Evolutionary conservation across 2,888 invertebrate species (phyloP), one percentile per base, ranked within the genome.

Genomic region (Drosophila mimica): DNA sequence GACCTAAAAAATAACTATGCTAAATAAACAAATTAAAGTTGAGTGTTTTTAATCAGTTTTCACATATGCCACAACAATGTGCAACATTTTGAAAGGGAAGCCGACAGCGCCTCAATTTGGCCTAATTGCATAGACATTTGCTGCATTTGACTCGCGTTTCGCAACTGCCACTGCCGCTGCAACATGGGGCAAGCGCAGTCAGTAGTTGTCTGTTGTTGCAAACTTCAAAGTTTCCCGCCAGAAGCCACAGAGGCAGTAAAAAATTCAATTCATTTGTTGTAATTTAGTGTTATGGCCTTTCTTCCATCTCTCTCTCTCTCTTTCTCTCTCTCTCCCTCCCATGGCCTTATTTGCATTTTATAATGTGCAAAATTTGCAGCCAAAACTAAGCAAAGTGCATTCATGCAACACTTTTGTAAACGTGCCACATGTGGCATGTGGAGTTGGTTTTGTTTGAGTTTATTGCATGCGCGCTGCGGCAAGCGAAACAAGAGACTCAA

Each of bases 271-370:
- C 76, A 79, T 84, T 79, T 79, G 79, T 77, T 86, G 83, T 68
- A 79, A 86, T 81, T 83, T 79, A 70, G 77, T 81, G 77, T 86
- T 68, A 73, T 75, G 80, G 68, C 40, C 51, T 48, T 64, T 69
- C 66, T 63, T 17, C 49, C 13, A 11, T 6, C 5, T 5, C 1
- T 31, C 6, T 2, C 51, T 7, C n/a, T 6, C 8, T 11, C 31
- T 31, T 2, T 20, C 20, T 4, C 13, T 17, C 38, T 17, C n/a
- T 20, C 13, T 13, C 30, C 6, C 3, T 1, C 15, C n/a, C 7
- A 33, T 56, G 54, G 64, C 56, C 43, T 52, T 40, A 49, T 34
- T 66, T 63, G 57, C 6, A 59, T 74, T 79, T 81, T 64, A 76
- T 81, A 77, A 79, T 70, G 81, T 81, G 81, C 65, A 72, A 76